Evolutionary conservation across 2,888 invertebrate genomes (phyloP).

Genomic region (Troilus luridus): DNA sequence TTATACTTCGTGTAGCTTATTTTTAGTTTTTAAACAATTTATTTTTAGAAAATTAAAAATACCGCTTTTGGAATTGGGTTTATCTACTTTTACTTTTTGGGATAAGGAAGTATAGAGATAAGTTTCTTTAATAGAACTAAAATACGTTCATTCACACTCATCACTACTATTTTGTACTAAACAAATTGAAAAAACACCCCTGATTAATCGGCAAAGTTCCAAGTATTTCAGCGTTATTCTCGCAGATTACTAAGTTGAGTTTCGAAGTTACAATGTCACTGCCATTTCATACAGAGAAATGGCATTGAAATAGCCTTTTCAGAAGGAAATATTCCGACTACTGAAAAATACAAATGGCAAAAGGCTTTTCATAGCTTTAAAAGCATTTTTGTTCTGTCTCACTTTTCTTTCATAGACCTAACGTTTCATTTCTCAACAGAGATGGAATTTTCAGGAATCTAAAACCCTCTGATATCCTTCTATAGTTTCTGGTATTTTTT

Average conservation of each 20-base stretch:
- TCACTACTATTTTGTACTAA: too few species aligned
- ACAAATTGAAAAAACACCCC: too few species aligned
- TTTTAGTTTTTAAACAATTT: background rate
- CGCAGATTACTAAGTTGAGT: too few species aligned
- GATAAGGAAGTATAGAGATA: too few species aligned
- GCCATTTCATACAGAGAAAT: too few species aligned
- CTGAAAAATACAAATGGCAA: constrained; percentile 8
- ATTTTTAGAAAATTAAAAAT: too few species aligned
- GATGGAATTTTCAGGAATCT: background rate
- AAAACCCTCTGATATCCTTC: background rate
- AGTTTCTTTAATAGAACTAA: too few species aligned
- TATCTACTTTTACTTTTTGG: too few species aligned
- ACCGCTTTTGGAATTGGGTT: too few species aligned
- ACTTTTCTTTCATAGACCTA: background rate
- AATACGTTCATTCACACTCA: too few species aligned
- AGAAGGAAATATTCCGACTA: background rate
- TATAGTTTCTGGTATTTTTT: background rate
- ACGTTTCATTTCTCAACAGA: background rate
- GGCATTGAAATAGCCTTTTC: background rate
- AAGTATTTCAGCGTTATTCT: too few species aligned
- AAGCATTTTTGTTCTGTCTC: background rate
- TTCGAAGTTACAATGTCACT: background rate
- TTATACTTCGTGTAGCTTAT: background rate
- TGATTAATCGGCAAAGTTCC: too few species aligned
- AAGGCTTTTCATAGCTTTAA: background rate